phyloP scores from a whole-genome alignment of 2,113 vertebrate species.

The Serilophus lunatus region DNA sequence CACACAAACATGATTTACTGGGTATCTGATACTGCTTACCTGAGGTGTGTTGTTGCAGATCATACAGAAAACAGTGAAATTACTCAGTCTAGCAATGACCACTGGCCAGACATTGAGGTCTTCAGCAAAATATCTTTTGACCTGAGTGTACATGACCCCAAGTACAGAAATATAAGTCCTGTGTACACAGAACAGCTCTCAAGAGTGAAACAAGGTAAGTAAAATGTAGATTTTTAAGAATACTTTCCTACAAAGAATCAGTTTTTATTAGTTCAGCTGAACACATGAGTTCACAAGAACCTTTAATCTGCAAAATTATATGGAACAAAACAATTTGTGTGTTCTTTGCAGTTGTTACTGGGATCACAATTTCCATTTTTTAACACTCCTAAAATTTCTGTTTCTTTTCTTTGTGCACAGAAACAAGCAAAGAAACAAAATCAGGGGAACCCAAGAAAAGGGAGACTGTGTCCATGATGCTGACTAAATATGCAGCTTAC shows the following conservation, averaged over 20 bases:
- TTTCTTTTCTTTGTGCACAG: constrained; percentile 59
- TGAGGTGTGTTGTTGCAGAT: constrained; percentile 59
- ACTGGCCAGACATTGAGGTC: constrained; percentile 95
- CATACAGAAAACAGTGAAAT: constrained; percentile 64
- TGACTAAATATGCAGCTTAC: constrained; percentile 91
- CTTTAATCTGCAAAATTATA: neutral
- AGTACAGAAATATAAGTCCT: constrained; percentile 85
- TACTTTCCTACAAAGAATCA: neutral
- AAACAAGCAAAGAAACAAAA: constrained; percentile 72
- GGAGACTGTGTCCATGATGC: constrained; percentile 88
- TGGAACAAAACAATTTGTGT: neutral
- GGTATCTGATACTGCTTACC: neutral
- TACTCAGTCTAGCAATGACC: constrained; percentile 67
- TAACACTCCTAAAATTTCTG: neutral
- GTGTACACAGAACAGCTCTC: constrained; percentile 83
- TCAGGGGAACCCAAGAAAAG: constrained; percentile 75
- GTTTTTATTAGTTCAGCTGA: neutral
- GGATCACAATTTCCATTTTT: neutral
- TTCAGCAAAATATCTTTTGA: constrained; percentile 91
- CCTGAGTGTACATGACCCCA: constrained; percentile 85
- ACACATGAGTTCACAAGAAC: neutral
- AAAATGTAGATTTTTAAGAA: neutral
- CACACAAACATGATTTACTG: neutral
- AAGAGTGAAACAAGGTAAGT: constrained; percentile 81
- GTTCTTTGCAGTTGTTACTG: neutral